These are phyloP conservation scores for chimpanzee (Pan troglodytes) DNA, from an alignment of 2,113 vertebrate species.

Conservation along the genomic window NHGRI_mPanTro3-v2.1_pri NC_072403.2:113247501-113248000, in stretches of 20 bases:
- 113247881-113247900: background rate
- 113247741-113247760: background rate
- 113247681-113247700: background rate
- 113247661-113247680: background rate
- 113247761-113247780: background rate
- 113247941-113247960: background rate
- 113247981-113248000: background rate
- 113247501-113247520: background rate
- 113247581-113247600: background rate
- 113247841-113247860: background rate
- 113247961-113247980: background rate
- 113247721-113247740: background rate
- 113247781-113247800: background rate
- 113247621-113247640: conserved; percentile 19
- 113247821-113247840: background rate
- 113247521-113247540: background rate
- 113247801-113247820: background rate
- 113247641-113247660: background rate
- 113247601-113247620: background rate
- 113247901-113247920: background rate
- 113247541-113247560: background rate
- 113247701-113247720: background rate
- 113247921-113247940: background rate
- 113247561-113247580: background rate
- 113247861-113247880: background rate